A percentile compares a stretch with the other conserved stretches of the same genome.
These are phyloP conservation scores for Xanthia togata DNA, from an alignment of 2,888 invertebrate genomes.

Conservation along the genomic window DNA sequence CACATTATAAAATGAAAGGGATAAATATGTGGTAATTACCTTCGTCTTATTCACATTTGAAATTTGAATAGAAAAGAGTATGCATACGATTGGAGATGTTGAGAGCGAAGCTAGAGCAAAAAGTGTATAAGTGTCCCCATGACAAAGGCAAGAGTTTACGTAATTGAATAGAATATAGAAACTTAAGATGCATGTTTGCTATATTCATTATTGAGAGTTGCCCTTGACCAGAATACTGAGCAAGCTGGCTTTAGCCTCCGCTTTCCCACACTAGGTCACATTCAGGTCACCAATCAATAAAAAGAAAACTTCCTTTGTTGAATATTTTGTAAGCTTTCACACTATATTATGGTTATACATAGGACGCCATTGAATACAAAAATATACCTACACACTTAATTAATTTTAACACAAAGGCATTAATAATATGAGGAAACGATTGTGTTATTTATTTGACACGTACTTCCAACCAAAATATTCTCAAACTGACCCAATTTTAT, in stretches of 20 bases:
- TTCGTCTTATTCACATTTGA: too few relatives aligned
- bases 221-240: conserved; percentile 8
- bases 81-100: background rate
- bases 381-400: background rate
- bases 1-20: background rate
- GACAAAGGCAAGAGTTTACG: background rate
- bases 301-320: background rate
- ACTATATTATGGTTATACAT: background rate
- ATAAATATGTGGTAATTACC: background rate
- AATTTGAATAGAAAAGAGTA: background rate
- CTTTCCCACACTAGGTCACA: conserved; percentile 14
- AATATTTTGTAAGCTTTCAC: background rate
- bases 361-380: background rate
- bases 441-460: conserved; percentile 15
- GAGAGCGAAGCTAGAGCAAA: background rate
- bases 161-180: conserved; percentile 6
- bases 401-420: background rate
- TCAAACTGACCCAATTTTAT: background rate
- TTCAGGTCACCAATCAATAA: conserved; percentile 39
- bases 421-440: conserved; percentile 23
- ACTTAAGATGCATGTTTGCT: background rate
- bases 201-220: conserved; percentile 1
- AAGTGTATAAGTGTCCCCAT: background rate
- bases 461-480: conserved; percentile 6
- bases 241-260: background rate